phyloP scores from a whole-genome alignment of 2,888 invertebrate species.

The Harpalus rufipes region DNA sequence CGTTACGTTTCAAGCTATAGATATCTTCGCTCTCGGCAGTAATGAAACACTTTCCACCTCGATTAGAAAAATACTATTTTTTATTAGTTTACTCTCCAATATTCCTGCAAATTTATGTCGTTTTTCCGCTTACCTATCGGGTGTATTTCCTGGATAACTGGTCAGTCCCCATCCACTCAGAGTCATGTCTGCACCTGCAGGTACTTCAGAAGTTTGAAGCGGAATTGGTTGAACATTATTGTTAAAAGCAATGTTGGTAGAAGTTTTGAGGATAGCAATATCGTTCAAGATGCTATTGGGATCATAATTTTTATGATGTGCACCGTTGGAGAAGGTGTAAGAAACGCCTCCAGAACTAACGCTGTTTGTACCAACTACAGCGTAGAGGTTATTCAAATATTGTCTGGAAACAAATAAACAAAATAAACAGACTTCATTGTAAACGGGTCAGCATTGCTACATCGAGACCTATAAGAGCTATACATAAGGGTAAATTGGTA shows the following conservation, averaged over 20 bases:
- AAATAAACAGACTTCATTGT: no score
- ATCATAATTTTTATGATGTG: slow-evolving; percentile 33
- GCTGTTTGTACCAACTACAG: slow-evolving; percentile 11
- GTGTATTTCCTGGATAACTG: slow-evolving; percentile 8
- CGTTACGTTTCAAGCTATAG: no score
- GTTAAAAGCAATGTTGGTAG: slow-evolving; percentile 5
- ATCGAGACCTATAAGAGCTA: background rate
- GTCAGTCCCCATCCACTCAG: slow-evolving; percentile 55
- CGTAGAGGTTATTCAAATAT: slow-evolving; percentile 5
- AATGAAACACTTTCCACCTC: no score
- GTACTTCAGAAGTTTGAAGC: slow-evolving; percentile 12
- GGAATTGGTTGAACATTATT: slow-evolving; percentile 11
- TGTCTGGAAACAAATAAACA: background rate
- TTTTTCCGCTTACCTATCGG: background rate
- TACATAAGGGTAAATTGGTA: no score
- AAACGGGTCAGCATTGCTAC: background rate
- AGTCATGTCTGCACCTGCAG: background rate
- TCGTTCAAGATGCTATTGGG: slow-evolving; percentile 18
- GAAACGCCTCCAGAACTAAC: background rate
- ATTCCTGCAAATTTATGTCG: no score
- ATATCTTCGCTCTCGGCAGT: no score
- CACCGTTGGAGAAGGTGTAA: background rate
- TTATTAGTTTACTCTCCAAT: no score
- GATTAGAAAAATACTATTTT: no score
- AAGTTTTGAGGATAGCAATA: slow-evolving; percentile 15